Base-by-base conservation (phyloP, 1,140 invertebrate genomes). In the Ooceraea biroi region DNA sequence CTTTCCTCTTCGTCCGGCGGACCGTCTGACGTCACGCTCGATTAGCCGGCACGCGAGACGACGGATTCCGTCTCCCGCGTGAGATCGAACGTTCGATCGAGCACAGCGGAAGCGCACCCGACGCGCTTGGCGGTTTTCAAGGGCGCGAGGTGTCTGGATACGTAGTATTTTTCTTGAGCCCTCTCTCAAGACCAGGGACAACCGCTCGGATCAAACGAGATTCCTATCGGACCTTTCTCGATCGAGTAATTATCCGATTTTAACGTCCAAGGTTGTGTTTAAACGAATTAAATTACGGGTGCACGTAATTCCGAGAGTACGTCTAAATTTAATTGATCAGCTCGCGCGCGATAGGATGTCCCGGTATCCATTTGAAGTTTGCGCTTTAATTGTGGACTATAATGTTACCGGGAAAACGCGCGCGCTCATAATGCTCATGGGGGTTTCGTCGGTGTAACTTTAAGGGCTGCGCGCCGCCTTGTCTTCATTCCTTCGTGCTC, bases 1-100 rank as follows among this genome's bases (percentile, higher is more conserved):
- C 36, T 36, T 7, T 36, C 2, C 36, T 60, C 30, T 50, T 58
- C 46, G 66, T 30, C 72, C 41, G 52, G 69, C 74, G 61, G 36
- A 57, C 74, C 71, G 83, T 85, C 85, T 68, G 85, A 71, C 71
- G 85, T 72, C 85, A 86, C 50, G 85, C 69, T 87, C 77, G 82
- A 87, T 87, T 78, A 78, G 30, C 73, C 66, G 52, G 25, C 82
- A 83, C 76, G 78, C 73, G 69, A 61, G 60, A 46, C 52, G 12
- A 11, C 60, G 27, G 41, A 50, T 61, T 19, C 27, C 17, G 41
- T 44, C 69, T 57, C 30, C 61, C n/a, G n/a, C 30, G 36, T 78
- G 19, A 25, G 7, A 50, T 50, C 46, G 66, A 46, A 69, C 57
- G 76, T 57, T 80, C 57, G 36, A 44, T 58, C 65, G 25, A 80